A percentile compares a stretch with the other conserved stretches of the same genome.
phyloP scores from a whole-genome alignment of 35 echinoderm and acorn worm species.

The Heliocidaris erythrogramma region DNA sequence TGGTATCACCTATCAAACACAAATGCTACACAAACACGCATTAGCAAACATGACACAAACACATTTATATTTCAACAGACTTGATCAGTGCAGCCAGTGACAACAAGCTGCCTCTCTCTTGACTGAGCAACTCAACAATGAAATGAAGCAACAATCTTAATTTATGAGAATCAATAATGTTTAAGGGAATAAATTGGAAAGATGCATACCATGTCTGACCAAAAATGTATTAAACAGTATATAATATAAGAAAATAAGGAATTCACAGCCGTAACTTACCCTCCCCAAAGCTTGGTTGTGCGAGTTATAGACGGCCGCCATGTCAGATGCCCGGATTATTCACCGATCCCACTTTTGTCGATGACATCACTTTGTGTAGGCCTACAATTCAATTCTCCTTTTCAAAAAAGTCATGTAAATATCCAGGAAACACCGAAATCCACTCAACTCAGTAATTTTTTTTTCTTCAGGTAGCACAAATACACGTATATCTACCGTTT shows the following conservation, averaged over 20 bases:
- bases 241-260: neutral
- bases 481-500: neutral
- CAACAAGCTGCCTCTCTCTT: too few relatives aligned
- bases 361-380: conserved; percentile 33
- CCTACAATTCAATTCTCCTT: neutral
- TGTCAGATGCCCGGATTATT: conserved; percentile 46
- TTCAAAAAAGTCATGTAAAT: neutral
- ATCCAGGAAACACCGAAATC: neutral
- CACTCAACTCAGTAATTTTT: neutral
- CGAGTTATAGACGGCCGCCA: conserved; percentile 29
- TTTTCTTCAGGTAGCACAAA: neutral
- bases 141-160: neutral
- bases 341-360: conserved; percentile 53
- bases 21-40: too few relatives aligned
- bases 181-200: neutral
- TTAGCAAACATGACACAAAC: too few relatives aligned
- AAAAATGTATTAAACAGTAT: neutral
- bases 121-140: too few relatives aligned
- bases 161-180: neutral
- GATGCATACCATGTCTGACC: neutral
- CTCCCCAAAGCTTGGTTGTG: neutral
- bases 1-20: too few relatives aligned
- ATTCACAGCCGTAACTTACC: neutral
- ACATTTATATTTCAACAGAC: too few relatives aligned
- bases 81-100: too few relatives aligned